Evolutionary conservation across 2,888 invertebrate species (phyloP).

Genomic region (Gandaritis pyraliata): DNA sequence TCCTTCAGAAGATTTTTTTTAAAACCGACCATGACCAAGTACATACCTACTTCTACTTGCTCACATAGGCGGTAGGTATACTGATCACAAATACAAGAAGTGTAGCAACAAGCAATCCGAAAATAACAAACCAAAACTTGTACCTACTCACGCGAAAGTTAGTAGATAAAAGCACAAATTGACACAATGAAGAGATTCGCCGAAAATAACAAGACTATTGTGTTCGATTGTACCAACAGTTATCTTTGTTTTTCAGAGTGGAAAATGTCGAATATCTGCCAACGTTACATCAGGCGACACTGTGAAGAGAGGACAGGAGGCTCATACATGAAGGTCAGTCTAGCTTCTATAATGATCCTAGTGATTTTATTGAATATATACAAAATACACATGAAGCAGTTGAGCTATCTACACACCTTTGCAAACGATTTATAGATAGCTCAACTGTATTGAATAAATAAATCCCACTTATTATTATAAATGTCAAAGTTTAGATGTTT

Average conservation of each 20-base stretch:
- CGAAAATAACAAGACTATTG: slow-evolving; percentile 43
- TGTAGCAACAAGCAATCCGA: slow-evolving; percentile 26
- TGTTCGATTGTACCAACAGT: slow-evolving; percentile 33
- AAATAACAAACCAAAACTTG: slow-evolving; percentile 35
- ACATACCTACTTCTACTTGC: too few species aligned
- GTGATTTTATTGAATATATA: too few species aligned
- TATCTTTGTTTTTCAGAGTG: slow-evolving; percentile 66
- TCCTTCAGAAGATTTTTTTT: too few species aligned
- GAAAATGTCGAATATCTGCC: slow-evolving; percentile 78
- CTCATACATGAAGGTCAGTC: slow-evolving; percentile 77
- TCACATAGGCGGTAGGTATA: too few species aligned
- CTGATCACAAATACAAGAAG: slow-evolving; percentile 13
- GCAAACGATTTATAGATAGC: too few species aligned
- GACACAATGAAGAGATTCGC: slow-evolving; percentile 26
- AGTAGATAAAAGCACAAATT: slow-evolving; percentile 36
- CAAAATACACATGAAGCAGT: too few species aligned
- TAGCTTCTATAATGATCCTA: too few species aligned
- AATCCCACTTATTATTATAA: too few species aligned
- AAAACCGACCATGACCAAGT: too few species aligned
- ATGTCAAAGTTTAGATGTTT: too few species aligned
- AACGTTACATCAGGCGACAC: slow-evolving; percentile 71
- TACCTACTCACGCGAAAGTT: slow-evolving; percentile 34
- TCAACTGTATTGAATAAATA: too few species aligned
- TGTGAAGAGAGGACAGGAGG: slow-evolving; percentile 70
- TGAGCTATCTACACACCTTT: too few species aligned